Percentiles rank a stretch among this genome's conserved stretches.
Evolutionary conservation across 2,113 vertebrate genomes (phyloP).

Genomic region (Ceyx melanurus): DNA sequence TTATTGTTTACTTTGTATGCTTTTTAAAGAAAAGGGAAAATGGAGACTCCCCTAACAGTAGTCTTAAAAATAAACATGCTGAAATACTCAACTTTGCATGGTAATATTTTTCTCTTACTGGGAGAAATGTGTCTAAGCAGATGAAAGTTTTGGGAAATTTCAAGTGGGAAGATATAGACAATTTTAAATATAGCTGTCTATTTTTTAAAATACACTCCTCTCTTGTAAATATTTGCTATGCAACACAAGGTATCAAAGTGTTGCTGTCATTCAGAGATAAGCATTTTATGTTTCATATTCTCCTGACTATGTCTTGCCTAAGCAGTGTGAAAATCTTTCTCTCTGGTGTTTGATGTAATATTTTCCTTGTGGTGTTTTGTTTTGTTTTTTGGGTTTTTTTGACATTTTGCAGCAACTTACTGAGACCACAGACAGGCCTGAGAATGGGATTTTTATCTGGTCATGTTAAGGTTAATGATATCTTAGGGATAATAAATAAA

Average conservation of each 20-base stretch:
- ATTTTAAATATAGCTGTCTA: not conserved
- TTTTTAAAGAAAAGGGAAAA: not conserved
- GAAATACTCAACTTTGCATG: not conserved
- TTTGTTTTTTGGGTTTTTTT: not conserved
- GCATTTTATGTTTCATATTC: not conserved
- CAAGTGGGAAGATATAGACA: not conserved
- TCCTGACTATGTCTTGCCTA: not conserved
- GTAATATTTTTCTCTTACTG: not conserved
- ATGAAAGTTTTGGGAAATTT: not conserved
- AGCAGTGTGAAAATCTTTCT: not conserved
- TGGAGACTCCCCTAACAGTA: not conserved
- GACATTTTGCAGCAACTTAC: not conserved
- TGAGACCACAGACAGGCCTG: not conserved
- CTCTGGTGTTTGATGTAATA: not conserved
- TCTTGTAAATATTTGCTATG: not conserved
- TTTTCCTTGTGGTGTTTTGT: not conserved
- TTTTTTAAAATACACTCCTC: not conserved
- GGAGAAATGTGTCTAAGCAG: not conserved
- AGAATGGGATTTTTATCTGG: not conserved
- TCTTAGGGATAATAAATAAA: not conserved
- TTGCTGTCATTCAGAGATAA: not conserved
- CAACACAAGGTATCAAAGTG: not conserved
- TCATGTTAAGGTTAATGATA: fast-evolving
- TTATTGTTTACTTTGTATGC: not conserved
- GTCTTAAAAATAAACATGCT: not conserved